Percentiles rank a stretch among this genome's conserved stretches.
These are phyloP conservation scores for Bombus ignitus DNA, from an alignment of 1,140 invertebrate genomes.

Conservation along the genomic window DNA sequence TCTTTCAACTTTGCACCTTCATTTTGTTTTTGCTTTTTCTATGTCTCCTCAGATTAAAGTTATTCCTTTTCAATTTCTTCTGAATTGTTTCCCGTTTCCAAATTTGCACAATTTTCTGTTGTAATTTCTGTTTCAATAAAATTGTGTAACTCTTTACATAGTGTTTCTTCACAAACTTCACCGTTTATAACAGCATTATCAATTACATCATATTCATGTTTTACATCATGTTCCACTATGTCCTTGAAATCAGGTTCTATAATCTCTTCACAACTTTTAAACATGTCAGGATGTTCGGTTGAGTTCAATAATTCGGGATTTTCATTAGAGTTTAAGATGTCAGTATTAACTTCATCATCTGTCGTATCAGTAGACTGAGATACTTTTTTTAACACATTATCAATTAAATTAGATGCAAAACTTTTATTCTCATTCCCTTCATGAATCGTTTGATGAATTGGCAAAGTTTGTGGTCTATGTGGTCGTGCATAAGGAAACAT, in stretches of 20 bases:
- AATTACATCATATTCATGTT: constrained; percentile 69
- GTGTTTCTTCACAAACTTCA: constrained; percentile 75
- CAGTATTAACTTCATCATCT: constrained; percentile 79
- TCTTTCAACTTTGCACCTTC: constrained; percentile 39
- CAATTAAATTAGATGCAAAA: constrained; percentile 70
- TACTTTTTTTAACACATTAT: constrained; percentile 75
- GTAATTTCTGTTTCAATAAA: constrained; percentile 76
- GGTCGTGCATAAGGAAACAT: constrained; percentile 76
- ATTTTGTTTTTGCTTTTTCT: background rate
- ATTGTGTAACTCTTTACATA: constrained; percentile 77
- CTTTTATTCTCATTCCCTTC: constrained; percentile 76
- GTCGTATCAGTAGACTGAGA: constrained; percentile 79
- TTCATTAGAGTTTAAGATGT: constrained; percentile 80
- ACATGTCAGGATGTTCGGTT: constrained; percentile 76
- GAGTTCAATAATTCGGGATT: constrained; percentile 72
- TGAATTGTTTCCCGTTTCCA: constrained; percentile 29
- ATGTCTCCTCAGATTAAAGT: constrained; percentile 40
- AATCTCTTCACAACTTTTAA: constrained; percentile 78
- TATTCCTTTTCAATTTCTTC: constrained; percentile 42
- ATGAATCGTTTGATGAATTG: constrained; percentile 79
- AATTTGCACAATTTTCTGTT: constrained; percentile 23
- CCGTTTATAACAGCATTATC: constrained; percentile 68
- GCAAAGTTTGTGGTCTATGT: constrained; percentile 76
- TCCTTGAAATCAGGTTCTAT: constrained; percentile 73
- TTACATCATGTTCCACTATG: constrained; percentile 56